phyloP scores from a whole-genome alignment of 2,888 invertebrate genomes.

The Tenthredo amoena region DNA sequence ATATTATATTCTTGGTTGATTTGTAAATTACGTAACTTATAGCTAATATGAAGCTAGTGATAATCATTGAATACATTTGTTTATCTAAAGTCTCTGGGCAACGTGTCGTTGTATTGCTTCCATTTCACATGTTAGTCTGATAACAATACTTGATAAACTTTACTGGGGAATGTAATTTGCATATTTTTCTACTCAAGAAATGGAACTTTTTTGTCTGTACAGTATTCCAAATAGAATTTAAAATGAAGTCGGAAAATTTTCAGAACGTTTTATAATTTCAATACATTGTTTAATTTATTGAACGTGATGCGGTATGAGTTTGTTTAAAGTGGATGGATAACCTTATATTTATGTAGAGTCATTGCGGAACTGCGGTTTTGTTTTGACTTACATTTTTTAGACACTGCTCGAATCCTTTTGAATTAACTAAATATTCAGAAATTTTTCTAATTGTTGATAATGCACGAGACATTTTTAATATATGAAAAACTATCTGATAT shows the following conservation, averaged over 20 bases:
- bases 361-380: not conserved
- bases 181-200: not conserved
- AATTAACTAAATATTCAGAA: slow-evolving; percentile 70
- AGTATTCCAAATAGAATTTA: not conserved
- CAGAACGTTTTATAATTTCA: too few relatives aligned
- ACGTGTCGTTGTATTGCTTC: not conserved
- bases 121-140: not conserved
- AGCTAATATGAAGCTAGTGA: not conserved
- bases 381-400: slow-evolving; percentile 77
- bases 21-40: not conserved
- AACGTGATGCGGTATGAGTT: not conserved
- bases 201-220: not conserved
- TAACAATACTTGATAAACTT: not conserved
- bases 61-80: not conserved
- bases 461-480: slow-evolving; percentile 63
- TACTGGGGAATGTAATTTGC: not conserved
- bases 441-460: slow-evolving; percentile 76
- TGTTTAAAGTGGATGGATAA: not conserved
- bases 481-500: not conserved
- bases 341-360: not conserved
- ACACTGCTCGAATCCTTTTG: slow-evolving; percentile 77
- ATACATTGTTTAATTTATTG: not conserved
- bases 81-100: not conserved
- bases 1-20: not conserved
- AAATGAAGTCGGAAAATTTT: not conserved